Conservation (phyloP, 2,888 invertebrate genomes). For the Himalopsyche tibetana region DNA sequence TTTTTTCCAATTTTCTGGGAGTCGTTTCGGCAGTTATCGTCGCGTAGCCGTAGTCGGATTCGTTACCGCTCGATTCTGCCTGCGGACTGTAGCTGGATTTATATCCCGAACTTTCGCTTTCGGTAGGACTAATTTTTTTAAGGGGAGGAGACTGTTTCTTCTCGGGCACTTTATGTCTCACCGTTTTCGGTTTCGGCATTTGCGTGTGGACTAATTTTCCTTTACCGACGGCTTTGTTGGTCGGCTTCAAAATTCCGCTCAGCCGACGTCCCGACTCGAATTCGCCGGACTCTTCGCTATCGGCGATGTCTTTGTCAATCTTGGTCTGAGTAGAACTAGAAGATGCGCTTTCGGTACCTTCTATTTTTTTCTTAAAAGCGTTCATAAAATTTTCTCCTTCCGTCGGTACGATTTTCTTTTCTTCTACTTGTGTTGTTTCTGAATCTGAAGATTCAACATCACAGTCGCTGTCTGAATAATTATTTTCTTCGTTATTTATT, state of each 20-base stretch:
- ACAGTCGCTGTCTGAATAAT: constrained; percentile 48
- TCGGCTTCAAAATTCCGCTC: constrained; percentile 64
- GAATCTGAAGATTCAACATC: constrained; percentile 52
- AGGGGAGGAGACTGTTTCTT: not conserved
- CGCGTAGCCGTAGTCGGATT: constrained; percentile 80
- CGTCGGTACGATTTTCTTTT: constrained; percentile 44
- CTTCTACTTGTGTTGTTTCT: constrained; percentile 43
- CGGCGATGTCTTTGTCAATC: constrained; percentile 20
- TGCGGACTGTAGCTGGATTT: constrained; percentile 74
- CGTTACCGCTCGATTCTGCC: constrained; percentile 75
- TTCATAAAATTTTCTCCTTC: constrained; percentile 61
- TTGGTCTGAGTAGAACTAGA: not conserved
- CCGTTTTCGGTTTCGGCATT: constrained; percentile 58
- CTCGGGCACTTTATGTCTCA: constrained; percentile 40
- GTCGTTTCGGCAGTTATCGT: constrained; percentile 79
- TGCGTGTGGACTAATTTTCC: constrained; percentile 47
- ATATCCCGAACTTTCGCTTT: constrained; percentile 75
- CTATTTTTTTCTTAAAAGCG: constrained; percentile 51
- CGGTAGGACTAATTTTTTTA: constrained; percentile 56
- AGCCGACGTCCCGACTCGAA: constrained; percentile 60
- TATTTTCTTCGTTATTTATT: constrained; percentile 51
- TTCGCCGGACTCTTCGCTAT: constrained; percentile 36
- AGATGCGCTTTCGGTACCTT: constrained; percentile 33
- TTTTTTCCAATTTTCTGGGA: constrained; percentile 76
- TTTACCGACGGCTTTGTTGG: constrained; percentile 60